phyloP scores from a whole-genome alignment of 2,888 invertebrate species.

The Muscina levida region DNA sequence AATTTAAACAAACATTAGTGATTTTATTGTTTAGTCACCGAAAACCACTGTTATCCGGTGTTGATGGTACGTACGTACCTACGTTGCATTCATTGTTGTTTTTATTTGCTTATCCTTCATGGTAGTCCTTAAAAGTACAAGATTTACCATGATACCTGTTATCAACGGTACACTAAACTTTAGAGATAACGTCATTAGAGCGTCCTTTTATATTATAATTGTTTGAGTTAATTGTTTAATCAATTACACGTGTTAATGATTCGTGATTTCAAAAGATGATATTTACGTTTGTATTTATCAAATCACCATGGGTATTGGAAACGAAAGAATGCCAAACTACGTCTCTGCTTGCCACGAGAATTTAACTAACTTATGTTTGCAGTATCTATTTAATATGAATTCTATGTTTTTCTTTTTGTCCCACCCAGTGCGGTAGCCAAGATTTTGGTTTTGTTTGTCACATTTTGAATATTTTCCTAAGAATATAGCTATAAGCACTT shows the following conservation, averaged over 20 bases:
- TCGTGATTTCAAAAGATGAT: background rate
- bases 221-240: slow-evolving; percentile 50
- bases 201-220: background rate
- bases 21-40: background rate
- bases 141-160: slow-evolving; percentile 37
- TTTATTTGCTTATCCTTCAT: background rate
- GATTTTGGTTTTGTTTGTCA: no score
- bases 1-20: slow-evolving; percentile 33
- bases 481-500: no score
- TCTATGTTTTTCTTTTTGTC: no score
- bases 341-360: no score
- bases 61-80: background rate
- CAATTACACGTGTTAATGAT: slow-evolving; percentile 52
- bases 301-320: no score
- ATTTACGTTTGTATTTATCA: no score
- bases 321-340: no score
- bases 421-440: no score
- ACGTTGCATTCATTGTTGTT: slow-evolving; percentile 11
- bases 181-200: background rate
- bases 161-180: slow-evolving; percentile 6
- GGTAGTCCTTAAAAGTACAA: slow-evolving; percentile 9
- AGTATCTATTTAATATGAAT: no score
- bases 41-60: slow-evolving; percentile 42
- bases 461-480: no score
- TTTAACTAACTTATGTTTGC: no score